Evolutionary conservation across 2,888 invertebrate species (phyloP).

Genomic region (Cantharis rustica): DNA sequence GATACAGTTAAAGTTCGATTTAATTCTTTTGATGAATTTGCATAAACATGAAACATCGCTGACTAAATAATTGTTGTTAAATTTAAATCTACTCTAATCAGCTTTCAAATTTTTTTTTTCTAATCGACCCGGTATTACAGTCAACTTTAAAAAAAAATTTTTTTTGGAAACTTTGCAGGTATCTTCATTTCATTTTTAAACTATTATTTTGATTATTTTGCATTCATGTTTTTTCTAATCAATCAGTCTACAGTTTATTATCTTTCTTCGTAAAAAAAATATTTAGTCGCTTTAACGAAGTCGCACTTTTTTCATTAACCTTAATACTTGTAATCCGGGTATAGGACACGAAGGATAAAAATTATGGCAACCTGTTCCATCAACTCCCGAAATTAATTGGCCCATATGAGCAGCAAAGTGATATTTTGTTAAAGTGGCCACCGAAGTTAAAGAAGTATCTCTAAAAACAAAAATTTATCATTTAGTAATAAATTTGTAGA

Average conservation of each 20-base stretch:
- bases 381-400: slow-evolving; percentile 67
- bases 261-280: neutral
- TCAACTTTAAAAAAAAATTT: too few species aligned
- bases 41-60: neutral
- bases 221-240: too few species aligned
- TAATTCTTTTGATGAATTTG: neutral
- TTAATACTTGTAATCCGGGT: slow-evolving; percentile 65
- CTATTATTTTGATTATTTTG: neutral
- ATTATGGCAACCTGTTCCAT: slow-evolving; percentile 70
- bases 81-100: neutral
- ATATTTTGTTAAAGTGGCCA: slow-evolving; percentile 67
- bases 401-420: slow-evolving; percentile 74
- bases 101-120: neutral
- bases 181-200: neutral
- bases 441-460: slow-evolving; percentile 66
- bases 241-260: neutral
- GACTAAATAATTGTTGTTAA: neutral
- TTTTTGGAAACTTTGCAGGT: neutral
- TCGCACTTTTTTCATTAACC: slow-evolving; percentile 66
- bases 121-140: neutral
- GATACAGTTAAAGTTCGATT: neutral
- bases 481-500: neutral
- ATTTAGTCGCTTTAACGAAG: slow-evolving; percentile 45
- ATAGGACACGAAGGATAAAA: slow-evolving; percentile 70
- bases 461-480: slow-evolving; percentile 51